Base-by-base conservation (phyloP, 2,888 invertebrate species). In the Ormyrus thymus region DNA sequence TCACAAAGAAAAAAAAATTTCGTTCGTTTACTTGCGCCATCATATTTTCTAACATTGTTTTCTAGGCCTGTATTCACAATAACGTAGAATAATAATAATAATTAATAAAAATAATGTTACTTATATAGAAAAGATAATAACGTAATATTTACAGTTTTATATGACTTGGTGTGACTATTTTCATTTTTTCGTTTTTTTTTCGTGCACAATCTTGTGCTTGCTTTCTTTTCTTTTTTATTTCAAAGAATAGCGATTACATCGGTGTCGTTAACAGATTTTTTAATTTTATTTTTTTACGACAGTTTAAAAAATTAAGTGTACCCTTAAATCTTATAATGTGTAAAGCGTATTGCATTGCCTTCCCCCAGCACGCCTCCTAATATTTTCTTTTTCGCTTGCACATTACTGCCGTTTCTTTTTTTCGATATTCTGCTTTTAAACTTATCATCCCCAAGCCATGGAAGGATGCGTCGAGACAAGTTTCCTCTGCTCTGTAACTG, bases 261-360 rank as follows among this genome's bases (percentile, higher is more conserved):
- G 76, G 72, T 58, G 79, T 79, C 79, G 75, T 76, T 79, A 79
- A 76, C 79, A 76, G 66, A 71, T 75, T 76, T 68, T 68, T 73
- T 74, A 29, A 66, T 77, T 29, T 77, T 77, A 48, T 73, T 73
- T 81, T 79, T 77, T 81, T 76, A 82, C 77, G 79, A 83, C 81
- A 81, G 70, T 80, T 77, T 80, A 72, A 80, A 73, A 80, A 85
- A 84, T 86, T 88, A 88, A 87, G 87, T 86, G 84, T 86, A 85
- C 84, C 82, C 84, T 86, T 89, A 88, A 83, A 85, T 83, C 81
- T 86, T 80, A 80, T 85, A 86, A 88, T 90, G 91, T 91, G 91
- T 91, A 88, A 93, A 93, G 93, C 93, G 93, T 93, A 93, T 92
- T 92, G 92, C 92, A 92, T 93, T 93, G 93, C 93, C 93, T 93